Evolutionary conservation across 92 coral and sea anemone species (phyloP), one percentile per base, ranked within the genome.

Genomic region (Diadumene lineata): DNA sequence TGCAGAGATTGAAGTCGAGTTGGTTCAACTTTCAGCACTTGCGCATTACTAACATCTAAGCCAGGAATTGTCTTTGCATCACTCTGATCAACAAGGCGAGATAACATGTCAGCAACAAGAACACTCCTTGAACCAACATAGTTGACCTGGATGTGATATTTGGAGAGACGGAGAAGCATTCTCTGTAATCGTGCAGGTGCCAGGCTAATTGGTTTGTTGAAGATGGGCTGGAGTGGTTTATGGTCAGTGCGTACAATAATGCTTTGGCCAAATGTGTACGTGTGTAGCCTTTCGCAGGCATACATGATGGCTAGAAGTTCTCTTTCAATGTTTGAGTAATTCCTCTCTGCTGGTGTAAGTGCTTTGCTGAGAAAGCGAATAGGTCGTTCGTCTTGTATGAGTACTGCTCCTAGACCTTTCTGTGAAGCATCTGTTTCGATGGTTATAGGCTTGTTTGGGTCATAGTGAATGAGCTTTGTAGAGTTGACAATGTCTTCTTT

Each of bases 281-380:
- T 81, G 73, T 85, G 72, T 22, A 84, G 79, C 62, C 72, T 84
- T 74, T 80, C 89, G 0, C 84, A 68, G 19, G 82, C 56, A 87
- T 84, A 84, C 56, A 86, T 74, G 69, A 86, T 89, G 19, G 89
- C 89, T 13, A 80, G 75, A 10, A 83, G 81, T 50, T 87, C 81
- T 56, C 86, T 34, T 75, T 87, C 88, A 2, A 80, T 80, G 64
- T 84, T 88, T 66, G 84, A 75, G 50, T 88, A 88, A 57, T 89
- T 23, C 7, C 69, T 58, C 26, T 84, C 89, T 0, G 86, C 69
- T 16, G 72, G 83, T 31, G 43, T 75, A n/a, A 88, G 67, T 11
- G 84, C 80, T 0, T 82, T 70, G 72, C 89, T 88, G 38, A 81
- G 80, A 34, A 70, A 73, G 66, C 82, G 77, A 19, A 77, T 75